Percentiles rank a stretch among this genome's conserved stretches.
phyloP scores from a whole-genome alignment of 2,888 invertebrate genomes.

The Dermolepida albohirtum region DNA sequence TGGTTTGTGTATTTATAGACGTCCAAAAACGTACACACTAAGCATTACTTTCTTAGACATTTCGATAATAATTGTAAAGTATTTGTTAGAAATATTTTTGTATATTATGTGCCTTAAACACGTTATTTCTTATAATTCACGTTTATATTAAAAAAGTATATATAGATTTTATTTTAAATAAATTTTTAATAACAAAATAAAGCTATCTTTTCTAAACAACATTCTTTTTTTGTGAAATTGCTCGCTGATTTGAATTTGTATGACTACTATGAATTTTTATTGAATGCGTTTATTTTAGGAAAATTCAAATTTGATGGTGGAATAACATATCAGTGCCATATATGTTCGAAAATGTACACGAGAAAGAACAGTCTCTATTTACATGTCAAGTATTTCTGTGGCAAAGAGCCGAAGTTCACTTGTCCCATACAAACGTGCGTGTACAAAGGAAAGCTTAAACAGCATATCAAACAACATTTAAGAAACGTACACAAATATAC shows the following conservation, averaged over 20 bases:
- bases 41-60: too few relatives aligned
- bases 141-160: background rate
- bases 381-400: conserved; percentile 53
- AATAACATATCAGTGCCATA: conserved; percentile 55
- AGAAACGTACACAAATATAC: conserved; percentile 37
- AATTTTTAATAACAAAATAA: background rate
- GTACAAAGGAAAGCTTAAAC: conserved; percentile 50
- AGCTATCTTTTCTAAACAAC: too few relatives aligned
- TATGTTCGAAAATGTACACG: conserved; percentile 48
- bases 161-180: background rate
- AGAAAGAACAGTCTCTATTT: conserved; percentile 43
- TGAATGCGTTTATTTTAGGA: background rate
- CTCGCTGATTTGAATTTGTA: too few relatives aligned
- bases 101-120: background rate
- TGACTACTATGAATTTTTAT: too few relatives aligned
- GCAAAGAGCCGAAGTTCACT: conserved; percentile 53
- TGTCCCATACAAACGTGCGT: conserved; percentile 49
- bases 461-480: conserved; percentile 47
- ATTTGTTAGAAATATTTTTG: background rate
- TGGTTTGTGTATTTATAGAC: too few relatives aligned
- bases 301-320: background rate
- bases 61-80: background rate
- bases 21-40: too few relatives aligned
- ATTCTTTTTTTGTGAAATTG: too few relatives aligned
- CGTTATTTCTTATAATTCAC: background rate